Evolutionary conservation across 2,113 vertebrate genomes (phyloP).

Genomic region (Prinia subflava): DNA sequence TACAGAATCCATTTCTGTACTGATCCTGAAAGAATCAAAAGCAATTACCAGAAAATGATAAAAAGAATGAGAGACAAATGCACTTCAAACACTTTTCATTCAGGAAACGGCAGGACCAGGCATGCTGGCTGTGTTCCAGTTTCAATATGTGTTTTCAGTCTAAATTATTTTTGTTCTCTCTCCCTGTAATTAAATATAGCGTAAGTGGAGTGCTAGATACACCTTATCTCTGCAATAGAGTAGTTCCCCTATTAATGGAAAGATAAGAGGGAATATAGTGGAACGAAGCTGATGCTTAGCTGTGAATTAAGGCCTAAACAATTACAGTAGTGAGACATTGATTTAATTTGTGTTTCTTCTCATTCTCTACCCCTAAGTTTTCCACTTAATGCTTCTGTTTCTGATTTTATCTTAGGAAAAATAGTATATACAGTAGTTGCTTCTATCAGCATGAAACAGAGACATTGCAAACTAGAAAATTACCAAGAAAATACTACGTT

Average conservation of each 20-base stretch:
- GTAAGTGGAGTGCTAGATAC: neutral
- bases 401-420: neutral
- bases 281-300: neutral
- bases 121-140: neutral
- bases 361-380: neutral
- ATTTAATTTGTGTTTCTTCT: neutral
- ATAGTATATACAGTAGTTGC: neutral
- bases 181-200: neutral
- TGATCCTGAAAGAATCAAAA: slow-evolving; percentile 1
- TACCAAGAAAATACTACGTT: neutral
- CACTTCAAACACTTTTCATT: neutral
- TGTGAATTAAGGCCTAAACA: neutral
- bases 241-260: neutral
- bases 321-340: neutral
- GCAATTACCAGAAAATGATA: neutral
- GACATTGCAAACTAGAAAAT: neutral
- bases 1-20: neutral
- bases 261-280: neutral
- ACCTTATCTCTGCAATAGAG: neutral
- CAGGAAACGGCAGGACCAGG: neutral
- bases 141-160: neutral
- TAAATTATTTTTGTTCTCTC: neutral
- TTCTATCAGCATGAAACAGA: neutral
- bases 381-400: neutral
- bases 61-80: neutral